Base-by-base conservation (phyloP, 2,113 vertebrate genomes). In the Ptilonorhynchus violaceus region DNA sequence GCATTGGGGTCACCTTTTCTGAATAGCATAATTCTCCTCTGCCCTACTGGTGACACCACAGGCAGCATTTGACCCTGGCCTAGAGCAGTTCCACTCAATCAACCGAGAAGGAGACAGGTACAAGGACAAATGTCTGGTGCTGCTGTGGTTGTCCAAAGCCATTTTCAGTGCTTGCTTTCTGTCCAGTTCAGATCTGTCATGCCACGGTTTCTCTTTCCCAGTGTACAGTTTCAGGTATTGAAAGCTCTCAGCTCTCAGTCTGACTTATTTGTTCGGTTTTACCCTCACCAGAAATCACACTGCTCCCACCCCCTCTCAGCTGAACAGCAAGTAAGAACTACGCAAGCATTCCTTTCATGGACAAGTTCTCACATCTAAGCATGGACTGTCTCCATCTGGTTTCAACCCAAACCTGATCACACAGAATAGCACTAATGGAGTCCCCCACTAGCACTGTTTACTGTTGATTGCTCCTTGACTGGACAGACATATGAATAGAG, bases 331-430 rank as follows among this genome's bases (percentile, higher is more conserved):
- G 69, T 52, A 72, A 73, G 42, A 84, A 77, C 76, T n/a, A 69
- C 0, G 2, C 68, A 87, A 74, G 64, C 89, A 67, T 91, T 92
- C 86, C 56, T 89, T 94, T 91, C 84, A 49, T 0, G 0, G 70
- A 49, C 84, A 85, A 85, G 73, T 91, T 96, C 81, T 89, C 77
- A 94, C 92, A 82, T 60, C 87, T 89, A 60, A 82, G n/a, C 84
- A 78, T 19, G 53, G 69, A 74, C n/a, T 87, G 30, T 50, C 56
- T 94, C 89, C 87, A 89, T 58, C 81, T 91, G 91, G 60, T 95
- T 94, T 52, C 80, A 89, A 53, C 89, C 86, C 89, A 91, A 85
- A 47, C 31, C 42, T 3, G 0, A 68, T 37, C 77, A 69, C 0
- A 1, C 33, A 49, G 74, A 92, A 72, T 19, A 82, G 49, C n/a